Percentiles rank a stretch among this genome's conserved stretches.
phyloP scores from a whole-genome alignment of 2,113 vertebrate species.

The Dermatemys mawii region DNA sequence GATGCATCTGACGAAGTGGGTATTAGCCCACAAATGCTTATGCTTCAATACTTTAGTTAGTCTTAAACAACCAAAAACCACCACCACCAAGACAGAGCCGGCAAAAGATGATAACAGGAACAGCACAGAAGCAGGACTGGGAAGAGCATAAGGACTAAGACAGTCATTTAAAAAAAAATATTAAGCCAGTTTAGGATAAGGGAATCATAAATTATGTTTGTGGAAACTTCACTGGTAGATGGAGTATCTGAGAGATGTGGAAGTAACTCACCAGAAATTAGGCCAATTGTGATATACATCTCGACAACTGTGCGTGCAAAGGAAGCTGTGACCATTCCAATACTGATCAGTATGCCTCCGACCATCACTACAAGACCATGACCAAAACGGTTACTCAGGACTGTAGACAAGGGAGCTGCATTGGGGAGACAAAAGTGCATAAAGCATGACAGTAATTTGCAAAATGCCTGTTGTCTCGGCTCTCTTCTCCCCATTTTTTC shows the following conservation, averaged over 20 bases:
- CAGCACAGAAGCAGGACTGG: accelerated
- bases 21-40: too few relatives aligned
- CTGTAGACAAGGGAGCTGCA: slow-evolving; percentile 89
- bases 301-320: slow-evolving; percentile 86
- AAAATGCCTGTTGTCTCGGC: neutral
- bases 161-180: neutral
- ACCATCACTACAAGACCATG: slow-evolving; percentile 91
- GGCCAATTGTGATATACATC: slow-evolving; percentile 91
- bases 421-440: neutral
- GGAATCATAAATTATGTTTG: accelerated
- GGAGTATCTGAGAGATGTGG: accelerated
- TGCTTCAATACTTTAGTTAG: too few relatives aligned
- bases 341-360: slow-evolving; percentile 88
- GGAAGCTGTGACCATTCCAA: slow-evolving; percentile 85
- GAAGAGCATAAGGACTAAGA: accelerated
- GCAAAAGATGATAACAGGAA: neutral
- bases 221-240: neutral
- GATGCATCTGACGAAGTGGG: too few relatives aligned
- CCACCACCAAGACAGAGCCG: too few relatives aligned
- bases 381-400: slow-evolving; percentile 89
- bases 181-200: neutral
- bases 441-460: accelerated
- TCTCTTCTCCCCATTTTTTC: neutral
- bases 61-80: too few relatives aligned
- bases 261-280: slow-evolving; percentile 85